A percentile compares a stretch with the other conserved stretches of the same genome.
Conservation (phyloP, 2,797 vertebrate genomes). For the Menidia menidia region DNA sequence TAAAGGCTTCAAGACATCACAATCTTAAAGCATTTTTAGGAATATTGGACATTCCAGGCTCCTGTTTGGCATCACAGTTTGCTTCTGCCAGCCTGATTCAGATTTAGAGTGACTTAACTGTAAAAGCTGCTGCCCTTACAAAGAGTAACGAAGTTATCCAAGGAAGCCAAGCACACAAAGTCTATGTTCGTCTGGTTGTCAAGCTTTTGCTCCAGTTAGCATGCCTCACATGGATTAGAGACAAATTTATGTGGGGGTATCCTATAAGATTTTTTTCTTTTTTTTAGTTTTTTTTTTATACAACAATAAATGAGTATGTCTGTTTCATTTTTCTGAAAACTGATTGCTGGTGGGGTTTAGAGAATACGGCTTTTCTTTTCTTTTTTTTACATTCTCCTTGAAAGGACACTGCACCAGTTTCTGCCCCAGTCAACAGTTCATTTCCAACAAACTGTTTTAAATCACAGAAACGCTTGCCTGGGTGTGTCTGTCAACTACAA, state of each 20-base stretch:
- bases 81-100: no score
- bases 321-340: neutral
- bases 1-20: no score
- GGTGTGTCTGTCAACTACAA: slow-evolving; percentile 47
- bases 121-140: neutral
- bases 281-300: neutral
- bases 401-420: neutral
- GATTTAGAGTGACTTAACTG: no score
- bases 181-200: no score
- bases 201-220: neutral
- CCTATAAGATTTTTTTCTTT: neutral
- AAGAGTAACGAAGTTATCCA: neutral
- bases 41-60: no score
- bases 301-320: neutral
- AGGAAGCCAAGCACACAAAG: neutral
- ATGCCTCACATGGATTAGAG: neutral
- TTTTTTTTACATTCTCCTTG: neutral
- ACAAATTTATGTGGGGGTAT: neutral
- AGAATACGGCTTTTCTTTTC: no score
- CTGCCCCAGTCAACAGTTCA: neutral
- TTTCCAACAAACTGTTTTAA: neutral
- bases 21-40: no score
- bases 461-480: neutral
- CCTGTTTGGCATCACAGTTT: no score
- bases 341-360: neutral